Conservation (phyloP, 2,113 vertebrate species). For the Gallinago media region DNA sequence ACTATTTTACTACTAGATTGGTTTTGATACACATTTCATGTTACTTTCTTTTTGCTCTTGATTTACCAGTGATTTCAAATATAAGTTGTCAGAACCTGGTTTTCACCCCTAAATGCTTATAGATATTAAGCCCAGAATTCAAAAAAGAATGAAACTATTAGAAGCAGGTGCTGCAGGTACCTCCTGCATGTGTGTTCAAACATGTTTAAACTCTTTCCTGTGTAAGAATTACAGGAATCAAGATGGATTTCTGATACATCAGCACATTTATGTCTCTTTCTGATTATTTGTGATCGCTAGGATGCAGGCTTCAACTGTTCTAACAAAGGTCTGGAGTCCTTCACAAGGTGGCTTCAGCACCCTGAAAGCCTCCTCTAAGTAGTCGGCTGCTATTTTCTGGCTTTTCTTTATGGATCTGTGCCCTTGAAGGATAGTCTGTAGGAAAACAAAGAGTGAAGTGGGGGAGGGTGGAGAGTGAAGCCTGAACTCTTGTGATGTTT, state of each 20-base stretch:
- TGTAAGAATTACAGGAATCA: not conserved
- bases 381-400: constrained; percentile 3
- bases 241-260: not conserved
- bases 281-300: not conserved
- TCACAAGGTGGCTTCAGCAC: constrained; percentile 31
- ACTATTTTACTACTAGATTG: not conserved
- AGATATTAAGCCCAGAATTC: not conserved
- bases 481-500: not conserved
- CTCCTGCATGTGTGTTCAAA: not conserved
- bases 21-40: not conserved
- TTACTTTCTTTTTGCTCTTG: not conserved
- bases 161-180: not conserved
- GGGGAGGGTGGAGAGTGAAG: not conserved
- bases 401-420: not conserved
- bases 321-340: constrained; percentile 21
- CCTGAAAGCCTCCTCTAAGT: constrained; percentile 40
- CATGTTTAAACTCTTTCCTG: not conserved
- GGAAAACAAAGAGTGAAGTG: not conserved
- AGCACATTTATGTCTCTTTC: not conserved
- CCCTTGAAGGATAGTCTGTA: not conserved
- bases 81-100: not conserved
- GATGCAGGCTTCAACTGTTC: not conserved
- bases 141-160: not conserved
- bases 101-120: not conserved
- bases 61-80: not conserved